Percentiles rank a stretch among this genome's conserved stretches.
These are phyloP conservation scores for Netelia inedita DNA, from an alignment of 2,888 invertebrate genomes.

Conservation along the genomic window DNA sequence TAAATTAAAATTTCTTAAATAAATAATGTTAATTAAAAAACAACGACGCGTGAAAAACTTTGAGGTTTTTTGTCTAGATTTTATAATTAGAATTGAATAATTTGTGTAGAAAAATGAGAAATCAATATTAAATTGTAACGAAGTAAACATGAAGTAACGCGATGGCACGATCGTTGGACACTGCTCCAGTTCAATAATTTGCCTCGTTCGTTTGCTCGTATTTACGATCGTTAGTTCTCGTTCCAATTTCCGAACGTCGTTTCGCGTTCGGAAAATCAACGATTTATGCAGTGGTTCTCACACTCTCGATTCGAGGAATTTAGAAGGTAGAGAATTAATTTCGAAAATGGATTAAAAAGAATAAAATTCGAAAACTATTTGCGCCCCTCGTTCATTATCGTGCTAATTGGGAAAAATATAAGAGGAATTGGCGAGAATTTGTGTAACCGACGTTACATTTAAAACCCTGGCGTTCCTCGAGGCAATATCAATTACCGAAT, in stretches of 20 bases:
- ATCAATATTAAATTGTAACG: not conserved
- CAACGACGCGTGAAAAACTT: not conserved
- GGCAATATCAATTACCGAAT: conserved; percentile 26
- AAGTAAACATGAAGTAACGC: conserved; percentile 5
- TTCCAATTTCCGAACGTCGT: not conserved
- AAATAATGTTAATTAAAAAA: not conserved
- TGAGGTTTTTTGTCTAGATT: not conserved
- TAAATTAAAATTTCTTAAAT: not conserved
- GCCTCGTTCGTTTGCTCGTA: conserved; percentile 5
- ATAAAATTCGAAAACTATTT: no score
- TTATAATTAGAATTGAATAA: not conserved
- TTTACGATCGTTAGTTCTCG: conserved; percentile 26
- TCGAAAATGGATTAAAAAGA: no score
- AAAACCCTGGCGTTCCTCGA: conserved; percentile 1
- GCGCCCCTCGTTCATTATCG: not conserved
- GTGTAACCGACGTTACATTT: not conserved
- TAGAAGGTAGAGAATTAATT: no score
- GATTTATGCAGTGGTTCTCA: conserved; percentile 17
- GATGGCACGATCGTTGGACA: not conserved
- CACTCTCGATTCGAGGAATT: not conserved
- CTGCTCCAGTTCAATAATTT: conserved; percentile 5
- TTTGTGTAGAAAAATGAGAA: not conserved
- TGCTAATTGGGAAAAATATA: not conserved
- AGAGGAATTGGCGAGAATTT: not conserved
- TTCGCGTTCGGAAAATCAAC: conserved; percentile 8